These are phyloP conservation scores for Trematomus bernacchii DNA, from an alignment of 2,797 vertebrate genomes.

Conservation along the genomic window DNA sequence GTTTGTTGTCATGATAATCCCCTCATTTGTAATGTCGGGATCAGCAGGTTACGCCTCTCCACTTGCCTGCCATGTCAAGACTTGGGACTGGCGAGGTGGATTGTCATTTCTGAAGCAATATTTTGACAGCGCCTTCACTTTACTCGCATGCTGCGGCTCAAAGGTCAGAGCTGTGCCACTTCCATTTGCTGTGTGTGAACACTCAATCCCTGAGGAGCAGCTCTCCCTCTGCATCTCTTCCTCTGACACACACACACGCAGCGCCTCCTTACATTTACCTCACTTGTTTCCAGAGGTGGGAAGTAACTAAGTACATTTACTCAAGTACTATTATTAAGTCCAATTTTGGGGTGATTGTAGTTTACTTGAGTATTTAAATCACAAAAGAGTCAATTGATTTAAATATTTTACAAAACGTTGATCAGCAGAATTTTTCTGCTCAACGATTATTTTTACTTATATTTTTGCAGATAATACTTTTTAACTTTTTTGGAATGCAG, in stretches of 20 bases:
- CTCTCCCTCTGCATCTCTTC: slow-evolving; percentile 62
- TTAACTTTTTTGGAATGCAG: too few species aligned
- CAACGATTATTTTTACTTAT: too few species aligned
- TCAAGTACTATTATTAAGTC: too few species aligned
- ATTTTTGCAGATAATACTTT: too few species aligned
- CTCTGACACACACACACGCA: slow-evolving; percentile 26
- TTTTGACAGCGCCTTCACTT: slow-evolving; percentile 87
- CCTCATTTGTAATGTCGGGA: slow-evolving; percentile 83
- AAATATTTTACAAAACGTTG: too few species aligned
- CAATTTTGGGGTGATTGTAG: too few species aligned
- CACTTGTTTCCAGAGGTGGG: slow-evolving; percentile 57
- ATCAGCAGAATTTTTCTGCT: too few species aligned
- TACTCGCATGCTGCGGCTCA: slow-evolving; percentile 78
- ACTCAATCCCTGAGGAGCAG: slow-evolving; percentile 80
- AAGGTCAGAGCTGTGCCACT: slow-evolving; percentile 86
- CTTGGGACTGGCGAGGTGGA: slow-evolving; percentile 83
- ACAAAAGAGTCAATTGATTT: too few species aligned
- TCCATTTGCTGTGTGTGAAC: slow-evolving; percentile 86
- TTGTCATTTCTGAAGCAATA: slow-evolving; percentile 89
- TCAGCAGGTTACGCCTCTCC: slow-evolving; percentile 82
- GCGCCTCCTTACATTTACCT: slow-evolving; percentile 69
- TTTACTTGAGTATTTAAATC: too few species aligned
- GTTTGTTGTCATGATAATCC: slow-evolving; percentile 86
- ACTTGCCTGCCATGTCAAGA: slow-evolving; percentile 81
- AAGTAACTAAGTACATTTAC: too few species aligned